Conservation (phyloP, 2,113 vertebrate genomes). For the Semicossyphus pulcher region DNA sequence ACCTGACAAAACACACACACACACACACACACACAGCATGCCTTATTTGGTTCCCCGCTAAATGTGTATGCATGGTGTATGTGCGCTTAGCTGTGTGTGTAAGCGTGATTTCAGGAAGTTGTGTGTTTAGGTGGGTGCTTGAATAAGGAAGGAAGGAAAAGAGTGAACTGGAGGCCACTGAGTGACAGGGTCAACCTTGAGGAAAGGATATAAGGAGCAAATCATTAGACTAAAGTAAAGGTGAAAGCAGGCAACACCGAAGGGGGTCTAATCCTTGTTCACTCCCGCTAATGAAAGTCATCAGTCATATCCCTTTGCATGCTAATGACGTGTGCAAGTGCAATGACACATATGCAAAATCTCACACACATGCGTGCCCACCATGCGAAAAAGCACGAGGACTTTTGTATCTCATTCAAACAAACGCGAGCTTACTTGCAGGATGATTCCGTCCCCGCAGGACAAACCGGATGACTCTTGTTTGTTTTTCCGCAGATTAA, state of each 20-base stretch:
- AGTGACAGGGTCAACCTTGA: slow-evolving; percentile 77
- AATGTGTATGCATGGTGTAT: not conserved
- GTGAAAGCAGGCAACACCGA: slow-evolving; percentile 70
- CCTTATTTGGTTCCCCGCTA: not conserved
- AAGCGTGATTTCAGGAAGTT: slow-evolving; percentile 17
- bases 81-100: slow-evolving; percentile 1
- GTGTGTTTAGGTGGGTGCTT: not conserved
- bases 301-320: slow-evolving; percentile 76
- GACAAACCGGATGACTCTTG: slow-evolving; percentile 15
- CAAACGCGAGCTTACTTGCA: slow-evolving; percentile 31
- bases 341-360: slow-evolving; percentile 45
- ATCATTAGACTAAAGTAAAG: slow-evolving; percentile 75
- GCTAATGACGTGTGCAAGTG: slow-evolving; percentile 60
- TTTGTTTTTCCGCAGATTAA: slow-evolving; percentile 74
- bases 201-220: slow-evolving; percentile 65
- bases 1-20: slow-evolving; percentile 65
- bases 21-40: slow-evolving; percentile 9
- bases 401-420: slow-evolving; percentile 53
- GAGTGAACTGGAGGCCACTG: not conserved
- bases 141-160: not conserved
- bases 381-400: slow-evolving; percentile 24
- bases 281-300: slow-evolving; percentile 79
- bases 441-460: slow-evolving; percentile 19
- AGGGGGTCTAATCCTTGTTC: slow-evolving; percentile 73
- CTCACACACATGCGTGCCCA: slow-evolving; percentile 16